Percentiles rank a stretch among this genome's conserved stretches.
phyloP scores from a whole-genome alignment of 1,140 invertebrate species.

The Ruditapes philippinarum region DNA sequence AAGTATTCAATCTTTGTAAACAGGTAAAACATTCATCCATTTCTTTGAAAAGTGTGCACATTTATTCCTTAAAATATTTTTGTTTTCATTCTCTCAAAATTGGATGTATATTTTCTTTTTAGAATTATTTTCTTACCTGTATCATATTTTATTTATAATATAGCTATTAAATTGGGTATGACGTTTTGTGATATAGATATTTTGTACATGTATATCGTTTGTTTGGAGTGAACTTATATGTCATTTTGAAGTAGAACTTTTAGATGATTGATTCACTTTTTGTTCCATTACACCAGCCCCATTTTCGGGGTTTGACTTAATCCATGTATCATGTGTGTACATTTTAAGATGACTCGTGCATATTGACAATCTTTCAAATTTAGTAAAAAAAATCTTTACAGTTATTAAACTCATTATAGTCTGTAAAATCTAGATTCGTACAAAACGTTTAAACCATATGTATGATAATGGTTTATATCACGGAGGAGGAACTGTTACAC shows the following conservation, averaged over 20 bases:
- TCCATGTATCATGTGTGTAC: too few species aligned
- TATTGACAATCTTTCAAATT: too few species aligned
- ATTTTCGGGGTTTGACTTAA: too few species aligned
- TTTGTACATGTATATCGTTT: constrained; percentile 1
- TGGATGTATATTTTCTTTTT: not conserved
- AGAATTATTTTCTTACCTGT: not conserved
- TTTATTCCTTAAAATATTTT: not conserved
- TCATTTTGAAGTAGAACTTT: not conserved
- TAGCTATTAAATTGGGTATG: not conserved
- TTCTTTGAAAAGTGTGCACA: not conserved
- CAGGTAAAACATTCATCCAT: not conserved
- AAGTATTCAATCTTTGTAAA: not conserved
- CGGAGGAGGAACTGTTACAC: too few species aligned
- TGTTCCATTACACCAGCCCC: too few species aligned
- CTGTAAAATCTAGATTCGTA: too few species aligned
- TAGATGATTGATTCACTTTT: not conserved
- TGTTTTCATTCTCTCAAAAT: not conserved
- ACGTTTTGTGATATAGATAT: constrained; percentile 23
- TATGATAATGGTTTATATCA: too few species aligned
- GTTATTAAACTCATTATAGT: too few species aligned
- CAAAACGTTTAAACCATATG: too few species aligned
- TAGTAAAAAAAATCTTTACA: too few species aligned
- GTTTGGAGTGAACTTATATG: constrained; percentile 8
- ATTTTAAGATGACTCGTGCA: too few species aligned
- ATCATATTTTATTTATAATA: not conserved